Conservation (phyloP, 2,797 vertebrate species). For the Nothura maculosa region DNA sequence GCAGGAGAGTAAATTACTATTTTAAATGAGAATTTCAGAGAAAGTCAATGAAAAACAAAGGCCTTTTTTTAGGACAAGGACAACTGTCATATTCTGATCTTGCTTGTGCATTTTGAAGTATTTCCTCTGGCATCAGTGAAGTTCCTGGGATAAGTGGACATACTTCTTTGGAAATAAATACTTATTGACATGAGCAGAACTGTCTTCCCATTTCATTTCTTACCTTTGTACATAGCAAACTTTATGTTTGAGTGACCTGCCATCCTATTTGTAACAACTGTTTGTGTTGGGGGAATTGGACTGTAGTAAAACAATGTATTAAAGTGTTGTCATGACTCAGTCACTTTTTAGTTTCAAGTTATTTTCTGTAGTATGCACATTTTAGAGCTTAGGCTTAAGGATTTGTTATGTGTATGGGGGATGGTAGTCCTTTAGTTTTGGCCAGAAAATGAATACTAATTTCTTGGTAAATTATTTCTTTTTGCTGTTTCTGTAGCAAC, state of each 20-base stretch:
- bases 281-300: neutral
- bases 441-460: conserved; percentile 10
- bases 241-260: neutral
- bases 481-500: conserved; percentile 71
- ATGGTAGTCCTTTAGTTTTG: fast-evolving
- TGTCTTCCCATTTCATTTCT: neutral
- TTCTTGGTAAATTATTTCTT: conserved; percentile 33
- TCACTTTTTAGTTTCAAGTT: conserved; percentile 4
- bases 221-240: neutral
- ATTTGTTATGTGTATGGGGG: neutral
- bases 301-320: neutral
- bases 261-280: neutral
- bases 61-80: neutral
- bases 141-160: neutral
- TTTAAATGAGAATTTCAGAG: conserved; percentile 45
- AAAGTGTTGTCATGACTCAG: neutral
- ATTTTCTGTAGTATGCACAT: neutral
- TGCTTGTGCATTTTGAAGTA: neutral
- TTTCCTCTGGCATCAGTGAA: neutral
- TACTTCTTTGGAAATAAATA: neutral
- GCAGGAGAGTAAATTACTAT: conserved; percentile 25
- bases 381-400: neutral
- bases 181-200: neutral
- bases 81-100: neutral
- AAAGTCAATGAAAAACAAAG: neutral